These are phyloP conservation scores for Silurus meridionalis DNA, from an alignment of 2,113 vertebrate genomes.

Conservation along the genomic window DNA sequence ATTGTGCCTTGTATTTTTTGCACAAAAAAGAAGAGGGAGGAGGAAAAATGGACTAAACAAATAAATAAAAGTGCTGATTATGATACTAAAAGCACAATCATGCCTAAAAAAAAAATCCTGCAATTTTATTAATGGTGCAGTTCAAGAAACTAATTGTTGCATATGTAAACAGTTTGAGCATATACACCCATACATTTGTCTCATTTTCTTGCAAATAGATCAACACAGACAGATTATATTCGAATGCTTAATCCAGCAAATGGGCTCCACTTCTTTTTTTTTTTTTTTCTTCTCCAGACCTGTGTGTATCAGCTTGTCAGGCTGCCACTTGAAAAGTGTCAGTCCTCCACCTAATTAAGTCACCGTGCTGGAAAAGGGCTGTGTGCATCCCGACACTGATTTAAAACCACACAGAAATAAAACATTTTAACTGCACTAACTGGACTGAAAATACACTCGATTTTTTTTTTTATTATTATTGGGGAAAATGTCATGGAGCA, in stretches of 20 bases:
- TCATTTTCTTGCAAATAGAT: slow-evolving; percentile 41
- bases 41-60: slow-evolving; percentile 21
- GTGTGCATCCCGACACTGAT: slow-evolving; percentile 52
- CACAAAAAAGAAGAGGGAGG: neutral
- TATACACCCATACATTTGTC: slow-evolving; percentile 21
- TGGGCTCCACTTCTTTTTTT: slow-evolving; percentile 39
- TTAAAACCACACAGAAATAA: slow-evolving; percentile 48
- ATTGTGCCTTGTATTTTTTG: slow-evolving; percentile 49
- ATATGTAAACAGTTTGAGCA: slow-evolving; percentile 11
- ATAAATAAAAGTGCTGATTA: slow-evolving; percentile 38
- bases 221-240: slow-evolving; percentile 37
- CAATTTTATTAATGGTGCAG: slow-evolving; percentile 30
- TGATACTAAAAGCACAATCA: slow-evolving; percentile 32
- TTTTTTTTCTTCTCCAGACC: slow-evolving; percentile 31
- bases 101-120: slow-evolving; percentile 31
- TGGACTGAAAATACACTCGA: slow-evolving; percentile 53
- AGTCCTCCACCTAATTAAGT: slow-evolving; percentile 59
- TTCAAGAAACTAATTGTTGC: slow-evolving; percentile 26
- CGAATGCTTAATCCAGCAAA: slow-evolving; percentile 52
- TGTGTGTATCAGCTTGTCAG: slow-evolving; percentile 55
- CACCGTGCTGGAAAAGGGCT: slow-evolving; percentile 48
- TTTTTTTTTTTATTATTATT: slow-evolving; percentile 14
- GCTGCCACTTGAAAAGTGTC: slow-evolving; percentile 57
- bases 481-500: slow-evolving; percentile 40
- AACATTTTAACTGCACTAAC: slow-evolving; percentile 54